Evolutionary conservation across 2,888 invertebrate genomes (phyloP).

Genomic region (Melipona beecheii): DNA sequence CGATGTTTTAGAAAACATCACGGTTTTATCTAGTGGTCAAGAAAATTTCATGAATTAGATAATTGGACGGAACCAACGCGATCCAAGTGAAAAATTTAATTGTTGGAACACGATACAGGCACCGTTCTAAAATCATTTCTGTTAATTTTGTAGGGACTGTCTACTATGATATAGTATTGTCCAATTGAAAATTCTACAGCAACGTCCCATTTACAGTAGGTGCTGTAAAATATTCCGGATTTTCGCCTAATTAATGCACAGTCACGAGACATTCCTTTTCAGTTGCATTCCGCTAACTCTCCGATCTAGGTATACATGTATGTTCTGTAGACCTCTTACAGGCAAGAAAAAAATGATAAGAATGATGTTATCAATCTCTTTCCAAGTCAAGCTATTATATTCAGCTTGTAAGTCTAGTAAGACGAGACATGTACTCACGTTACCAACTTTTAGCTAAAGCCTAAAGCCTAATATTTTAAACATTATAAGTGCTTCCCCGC

Average conservation of each 20-base stretch:
- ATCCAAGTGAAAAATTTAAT: background rate
- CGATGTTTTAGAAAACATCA: no score
- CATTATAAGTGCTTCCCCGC: no score
- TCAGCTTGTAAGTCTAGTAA: no score
- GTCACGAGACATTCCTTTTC: conserved; percentile 27
- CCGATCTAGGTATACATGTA: background rate
- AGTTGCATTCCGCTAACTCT: conserved; percentile 28
- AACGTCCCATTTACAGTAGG: background rate
- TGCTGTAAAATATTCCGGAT: background rate
- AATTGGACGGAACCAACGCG: background rate
- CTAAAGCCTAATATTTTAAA: no score
- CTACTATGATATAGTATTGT: background rate
- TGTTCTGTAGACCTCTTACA: background rate
- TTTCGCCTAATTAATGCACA: background rate
- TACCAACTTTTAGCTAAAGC: no score
- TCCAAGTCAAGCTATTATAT: no score
- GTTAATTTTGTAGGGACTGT: background rate
- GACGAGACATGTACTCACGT: no score
- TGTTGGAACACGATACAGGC: background rate
- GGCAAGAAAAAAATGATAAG: background rate
- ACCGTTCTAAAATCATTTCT: background rate
- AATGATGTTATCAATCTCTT: background rate
- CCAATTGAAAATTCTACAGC: background rate
- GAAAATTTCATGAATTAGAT: background rate
- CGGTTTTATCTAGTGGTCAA: background rate